These are phyloP conservation scores for Drosophila azteca DNA, from an alignment of 1,140 invertebrate genomes.

Conservation along the genomic window DNA sequence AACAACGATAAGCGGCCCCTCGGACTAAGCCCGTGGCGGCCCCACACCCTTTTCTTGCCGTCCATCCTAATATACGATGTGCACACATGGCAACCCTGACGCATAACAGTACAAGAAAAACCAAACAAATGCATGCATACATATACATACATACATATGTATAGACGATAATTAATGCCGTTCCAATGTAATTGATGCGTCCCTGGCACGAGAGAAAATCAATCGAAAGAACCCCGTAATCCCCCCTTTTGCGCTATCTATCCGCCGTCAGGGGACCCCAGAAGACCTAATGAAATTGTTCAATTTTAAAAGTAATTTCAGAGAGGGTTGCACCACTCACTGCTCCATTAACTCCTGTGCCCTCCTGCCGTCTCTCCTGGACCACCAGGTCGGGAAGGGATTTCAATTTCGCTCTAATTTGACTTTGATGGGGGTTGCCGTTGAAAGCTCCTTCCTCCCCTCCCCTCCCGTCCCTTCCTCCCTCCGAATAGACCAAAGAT, in stretches of 20 bases:
- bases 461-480: too few species aligned
- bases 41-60: slow-evolving; percentile 2
- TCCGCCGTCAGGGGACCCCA: background rate
- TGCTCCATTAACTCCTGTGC: too few species aligned
- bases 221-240: slow-evolving; percentile 42
- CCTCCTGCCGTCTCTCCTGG: background rate
- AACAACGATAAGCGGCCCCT: slow-evolving; percentile 70
- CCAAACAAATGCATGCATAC: slow-evolving; percentile 60
- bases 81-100: slow-evolving; percentile 72
- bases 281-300: slow-evolving; percentile 16
- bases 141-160: background rate
- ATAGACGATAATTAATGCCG: slow-evolving; percentile 44
- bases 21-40: slow-evolving; percentile 2
- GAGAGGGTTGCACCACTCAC: background rate
- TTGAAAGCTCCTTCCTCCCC: background rate
- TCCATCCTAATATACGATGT: slow-evolving; percentile 12
- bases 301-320: slow-evolving; percentile 33
- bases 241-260: background rate
- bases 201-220: slow-evolving; percentile 66
- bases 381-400: slow-evolving; percentile 8
- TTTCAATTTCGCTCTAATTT: slow-evolving; percentile 25
- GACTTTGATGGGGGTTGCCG: slow-evolving; percentile 57
- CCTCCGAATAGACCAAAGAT: too few species aligned
- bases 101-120: slow-evolving; percentile 58
- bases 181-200: slow-evolving; percentile 60